Conservation (phyloP, 2,797 vertebrate species). For the Rhodeus uyekii region DNA sequence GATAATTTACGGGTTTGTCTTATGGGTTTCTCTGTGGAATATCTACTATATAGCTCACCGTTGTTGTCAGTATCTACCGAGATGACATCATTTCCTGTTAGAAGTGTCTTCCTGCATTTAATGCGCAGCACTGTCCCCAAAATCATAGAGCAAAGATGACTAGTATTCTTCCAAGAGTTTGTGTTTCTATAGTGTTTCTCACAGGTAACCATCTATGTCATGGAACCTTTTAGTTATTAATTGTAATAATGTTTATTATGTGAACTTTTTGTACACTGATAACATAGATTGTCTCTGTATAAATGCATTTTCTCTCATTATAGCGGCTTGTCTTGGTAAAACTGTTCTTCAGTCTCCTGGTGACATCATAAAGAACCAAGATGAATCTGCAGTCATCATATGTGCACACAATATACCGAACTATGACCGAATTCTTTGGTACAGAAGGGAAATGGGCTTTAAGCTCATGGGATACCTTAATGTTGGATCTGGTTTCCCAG, state of each 20-base stretch:
- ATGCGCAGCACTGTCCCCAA: neutral
- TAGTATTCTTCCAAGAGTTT: neutral
- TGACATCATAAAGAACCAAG: neutral
- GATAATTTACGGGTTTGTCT: too few species aligned
- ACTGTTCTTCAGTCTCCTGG: slow-evolving; percentile 24
- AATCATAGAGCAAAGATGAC: neutral
- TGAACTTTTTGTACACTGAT: neutral
- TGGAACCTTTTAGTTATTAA: neutral
- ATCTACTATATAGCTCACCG: neutral
- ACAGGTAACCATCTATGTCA: neutral
- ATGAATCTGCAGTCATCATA: slow-evolving; percentile 5
- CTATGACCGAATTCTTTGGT: slow-evolving; percentile 29
- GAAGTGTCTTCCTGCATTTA: neutral
- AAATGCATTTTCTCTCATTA: neutral
- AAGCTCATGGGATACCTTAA: slow-evolving; percentile 34
- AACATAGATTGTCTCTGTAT: neutral
- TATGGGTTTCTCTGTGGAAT: too few species aligned
- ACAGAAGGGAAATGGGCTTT: slow-evolving; percentile 40
- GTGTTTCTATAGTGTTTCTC: neutral
- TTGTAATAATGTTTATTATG: neutral
- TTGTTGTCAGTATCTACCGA: neutral
- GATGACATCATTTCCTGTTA: neutral
- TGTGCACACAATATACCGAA: neutral
- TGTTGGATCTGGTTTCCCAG: rapidly evolving
- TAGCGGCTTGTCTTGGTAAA: neutral